phyloP scores from a whole-genome alignment of 2,888 invertebrate genomes.

The Cheilosia impressa region DNA sequence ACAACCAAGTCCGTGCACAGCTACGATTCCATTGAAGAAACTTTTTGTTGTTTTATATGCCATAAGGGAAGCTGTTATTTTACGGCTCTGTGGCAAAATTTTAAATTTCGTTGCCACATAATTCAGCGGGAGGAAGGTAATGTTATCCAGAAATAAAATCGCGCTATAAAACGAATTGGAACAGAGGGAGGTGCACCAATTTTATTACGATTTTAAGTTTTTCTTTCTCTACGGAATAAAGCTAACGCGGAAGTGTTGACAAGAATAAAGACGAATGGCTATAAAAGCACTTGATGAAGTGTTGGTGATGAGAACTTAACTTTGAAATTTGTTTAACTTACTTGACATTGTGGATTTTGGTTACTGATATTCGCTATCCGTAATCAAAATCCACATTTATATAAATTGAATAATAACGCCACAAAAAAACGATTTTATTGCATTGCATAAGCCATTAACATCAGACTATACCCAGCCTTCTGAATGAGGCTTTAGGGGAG shows the following conservation, averaged over 20 bases:
- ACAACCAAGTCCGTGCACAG: background rate
- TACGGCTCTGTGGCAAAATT: background rate
- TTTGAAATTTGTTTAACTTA: no score
- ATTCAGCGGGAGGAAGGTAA: background rate
- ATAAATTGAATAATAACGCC: no score
- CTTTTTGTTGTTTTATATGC: background rate
- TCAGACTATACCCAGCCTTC: no score
- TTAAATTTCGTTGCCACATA: background rate
- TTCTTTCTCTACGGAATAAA: background rate
- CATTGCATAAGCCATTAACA: no score
- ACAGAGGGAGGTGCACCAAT: background rate
- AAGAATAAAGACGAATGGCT: background rate
- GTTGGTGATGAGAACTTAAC: background rate
- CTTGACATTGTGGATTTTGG: no score
- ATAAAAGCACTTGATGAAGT: background rate
- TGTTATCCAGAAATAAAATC: background rate
- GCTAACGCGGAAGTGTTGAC: background rate
- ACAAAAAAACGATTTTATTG: no score
- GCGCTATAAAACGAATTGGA: background rate
- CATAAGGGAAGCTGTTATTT: background rate
- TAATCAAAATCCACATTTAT: no score
- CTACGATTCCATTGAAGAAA: background rate
- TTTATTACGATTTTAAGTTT: background rate
- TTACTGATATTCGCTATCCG: no score
- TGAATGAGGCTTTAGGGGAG: no score